phyloP scores from a whole-genome alignment of 2,113 vertebrate species.

The Corythaixoides concolor region DNA sequence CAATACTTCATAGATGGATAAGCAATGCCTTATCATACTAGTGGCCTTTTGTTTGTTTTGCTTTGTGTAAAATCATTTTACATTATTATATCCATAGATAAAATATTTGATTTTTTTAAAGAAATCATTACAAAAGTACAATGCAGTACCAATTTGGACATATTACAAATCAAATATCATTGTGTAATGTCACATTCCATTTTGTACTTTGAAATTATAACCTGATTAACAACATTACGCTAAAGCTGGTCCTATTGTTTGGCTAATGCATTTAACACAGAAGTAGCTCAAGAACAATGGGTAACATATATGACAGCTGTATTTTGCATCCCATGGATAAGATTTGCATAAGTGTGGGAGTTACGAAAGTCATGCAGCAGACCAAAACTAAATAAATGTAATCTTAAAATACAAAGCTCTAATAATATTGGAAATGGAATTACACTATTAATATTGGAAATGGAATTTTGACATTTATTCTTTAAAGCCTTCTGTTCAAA shows the following conservation, averaged over 20 bases:
- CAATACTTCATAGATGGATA: background rate
- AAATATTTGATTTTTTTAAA: background rate
- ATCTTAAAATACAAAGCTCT: conserved; percentile 30
- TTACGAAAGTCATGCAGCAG: background rate
- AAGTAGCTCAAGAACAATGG: conserved; percentile 25
- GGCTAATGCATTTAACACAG: conserved; percentile 14
- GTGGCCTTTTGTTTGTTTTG: background rate
- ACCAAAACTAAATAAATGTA: conserved; percentile 25
- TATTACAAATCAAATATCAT: background rate
- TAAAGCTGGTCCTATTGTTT: background rate
- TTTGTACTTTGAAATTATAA: background rate
- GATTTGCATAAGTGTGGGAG: conserved; percentile 50
- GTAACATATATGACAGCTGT: background rate
- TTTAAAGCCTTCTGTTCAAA: conserved; percentile 15
- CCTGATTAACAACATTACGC: conserved; percentile 9
- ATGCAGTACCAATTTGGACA: background rate
- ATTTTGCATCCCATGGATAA: conserved; percentile 22
- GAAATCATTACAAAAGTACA: background rate
- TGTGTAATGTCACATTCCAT: background rate
- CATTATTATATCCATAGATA: background rate
- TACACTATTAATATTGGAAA: conserved; percentile 14
- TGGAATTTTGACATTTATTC: conserved; percentile 22
- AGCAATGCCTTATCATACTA: background rate
- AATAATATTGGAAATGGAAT: no score
- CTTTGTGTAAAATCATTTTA: background rate